phyloP scores from a whole-genome alignment of 1,140 invertebrate species.

The Teleogryllus occipitalis region DNA sequence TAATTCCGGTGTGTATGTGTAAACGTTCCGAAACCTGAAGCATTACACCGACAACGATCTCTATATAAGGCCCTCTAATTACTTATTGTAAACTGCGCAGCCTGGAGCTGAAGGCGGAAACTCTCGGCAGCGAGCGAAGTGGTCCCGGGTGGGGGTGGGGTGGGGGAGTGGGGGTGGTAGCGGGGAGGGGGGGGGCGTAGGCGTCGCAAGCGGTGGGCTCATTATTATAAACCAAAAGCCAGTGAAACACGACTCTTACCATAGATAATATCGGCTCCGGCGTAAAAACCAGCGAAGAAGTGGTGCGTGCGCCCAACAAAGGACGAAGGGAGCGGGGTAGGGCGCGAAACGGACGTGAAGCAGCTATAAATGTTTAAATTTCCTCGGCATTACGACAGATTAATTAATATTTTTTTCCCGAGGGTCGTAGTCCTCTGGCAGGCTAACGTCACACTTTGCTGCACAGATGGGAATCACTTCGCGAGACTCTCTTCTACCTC shows the following conservation, averaged over 20 bases:
- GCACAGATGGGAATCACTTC: not conserved
- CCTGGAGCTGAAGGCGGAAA: too few species aligned
- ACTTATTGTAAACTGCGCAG: too few species aligned
- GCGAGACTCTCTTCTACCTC: not conserved
- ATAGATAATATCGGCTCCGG: not conserved
- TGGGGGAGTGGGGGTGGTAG: too few species aligned
- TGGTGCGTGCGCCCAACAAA: not conserved
- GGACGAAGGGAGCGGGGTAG: not conserved
- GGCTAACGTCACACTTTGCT: not conserved
- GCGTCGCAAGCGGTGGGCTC: not conserved
- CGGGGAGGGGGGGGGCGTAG: too few species aligned
- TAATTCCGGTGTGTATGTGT: too few species aligned
- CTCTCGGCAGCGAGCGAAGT: too few species aligned
- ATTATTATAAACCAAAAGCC: not conserved
- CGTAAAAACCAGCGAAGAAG: not conserved
- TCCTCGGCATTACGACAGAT: not conserved
- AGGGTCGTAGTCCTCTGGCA: not conserved
- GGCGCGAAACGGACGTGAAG: too few species aligned
- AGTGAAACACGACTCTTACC: not conserved
- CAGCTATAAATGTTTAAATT: slow-evolving; percentile 3
- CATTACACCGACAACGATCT: too few species aligned
- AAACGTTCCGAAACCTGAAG: too few species aligned
- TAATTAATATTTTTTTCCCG: not conserved
- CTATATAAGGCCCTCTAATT: too few species aligned
- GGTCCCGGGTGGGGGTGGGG: too few species aligned